phyloP scores from a whole-genome alignment of 2,888 invertebrate species.

The Phrixothrix hirtus region DNA sequence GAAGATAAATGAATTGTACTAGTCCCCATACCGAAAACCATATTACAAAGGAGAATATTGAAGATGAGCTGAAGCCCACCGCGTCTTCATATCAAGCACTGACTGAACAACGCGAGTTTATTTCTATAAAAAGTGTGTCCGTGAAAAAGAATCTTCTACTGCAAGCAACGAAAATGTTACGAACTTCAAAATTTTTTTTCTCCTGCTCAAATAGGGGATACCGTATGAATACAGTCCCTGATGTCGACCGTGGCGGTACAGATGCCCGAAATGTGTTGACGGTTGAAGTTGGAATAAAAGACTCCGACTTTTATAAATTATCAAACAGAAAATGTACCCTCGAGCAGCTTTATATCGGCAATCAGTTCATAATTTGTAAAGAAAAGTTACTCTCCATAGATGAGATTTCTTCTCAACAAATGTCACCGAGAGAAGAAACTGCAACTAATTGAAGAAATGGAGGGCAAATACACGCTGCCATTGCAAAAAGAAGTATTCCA shows the following conservation, averaged over 20 bases:
- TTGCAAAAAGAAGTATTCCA: too few species aligned
- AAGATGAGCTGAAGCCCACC: slow-evolving; percentile 22
- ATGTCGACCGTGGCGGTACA: slow-evolving; percentile 37
- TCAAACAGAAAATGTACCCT: slow-evolving; percentile 36
- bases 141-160: too few species aligned
- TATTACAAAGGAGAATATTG: slow-evolving; percentile 22
- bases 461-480: too few species aligned
- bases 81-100: slow-evolving; percentile 32
- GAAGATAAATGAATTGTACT: too few species aligned
- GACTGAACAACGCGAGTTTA: too few species aligned
- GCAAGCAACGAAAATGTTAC: slow-evolving; percentile 17
- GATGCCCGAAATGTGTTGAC: slow-evolving; percentile 38
- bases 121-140: slow-evolving; percentile 26
- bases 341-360: too few species aligned
- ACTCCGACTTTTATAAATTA: slow-evolving; percentile 36
- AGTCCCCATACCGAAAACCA: slow-evolving; percentile 32
- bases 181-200: slow-evolving; percentile 26
- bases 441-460: too few species aligned
- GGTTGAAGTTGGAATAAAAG: slow-evolving; percentile 35
- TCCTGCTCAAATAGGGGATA: slow-evolving; percentile 34
- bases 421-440: too few species aligned
- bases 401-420: too few species aligned
- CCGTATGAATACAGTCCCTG: slow-evolving; percentile 30
- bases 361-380: too few species aligned
- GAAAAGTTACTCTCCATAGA: too few species aligned